Evolutionary conservation across 2,113 vertebrate species (phyloP), one percentile per base, ranked within the genome.

Genomic region (Sinosuthora webbiana): DNA sequence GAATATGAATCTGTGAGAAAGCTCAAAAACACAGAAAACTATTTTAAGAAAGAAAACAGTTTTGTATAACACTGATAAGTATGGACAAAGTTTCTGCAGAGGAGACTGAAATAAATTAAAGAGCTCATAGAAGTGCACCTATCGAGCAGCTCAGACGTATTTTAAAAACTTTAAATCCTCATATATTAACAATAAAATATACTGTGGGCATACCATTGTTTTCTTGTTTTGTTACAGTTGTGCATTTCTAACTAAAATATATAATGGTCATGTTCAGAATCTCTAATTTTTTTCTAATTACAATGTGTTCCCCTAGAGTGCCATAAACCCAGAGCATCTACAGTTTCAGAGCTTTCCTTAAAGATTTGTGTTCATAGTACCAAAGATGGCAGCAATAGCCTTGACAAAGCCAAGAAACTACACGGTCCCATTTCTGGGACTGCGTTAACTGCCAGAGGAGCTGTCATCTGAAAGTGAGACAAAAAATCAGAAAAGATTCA

Each of bases 371-470:
- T 74, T 85, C 50, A 44, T 44, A 82, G 60, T 65, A 41, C 59
- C 75, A 30, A 91, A 85, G 55, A 93, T 30, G 33, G 55, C 63
- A 83, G 90, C 55, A 85, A 37, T 53, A 90, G 41, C n/a, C 45
- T 88, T 90, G 63, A 83, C 41, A 70, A 86, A 94, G 90, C 90
- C 64, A 93, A 93, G 76, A 75, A 92, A 78, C 60, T 59, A 59
- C 68, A 63, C 0, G 0, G 68, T 87, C 64, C 56, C 76, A 47
- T 90, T 92, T 88, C 80, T 78, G 71, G 76, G 55, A 94, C 80
- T 42, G n/a, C 15, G 37, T 69, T 45, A 92, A 74, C 45, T 88
- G 82, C 82, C 85, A 93, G 63, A 92, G 63, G 71, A 92, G 47
- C 75, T 92, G 88, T 81, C 93, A 92, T 49, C 24, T 77, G 30